Evolutionary conservation across 2,113 vertebrate species (phyloP).

Genomic region (Nettapus auritus): DNA sequence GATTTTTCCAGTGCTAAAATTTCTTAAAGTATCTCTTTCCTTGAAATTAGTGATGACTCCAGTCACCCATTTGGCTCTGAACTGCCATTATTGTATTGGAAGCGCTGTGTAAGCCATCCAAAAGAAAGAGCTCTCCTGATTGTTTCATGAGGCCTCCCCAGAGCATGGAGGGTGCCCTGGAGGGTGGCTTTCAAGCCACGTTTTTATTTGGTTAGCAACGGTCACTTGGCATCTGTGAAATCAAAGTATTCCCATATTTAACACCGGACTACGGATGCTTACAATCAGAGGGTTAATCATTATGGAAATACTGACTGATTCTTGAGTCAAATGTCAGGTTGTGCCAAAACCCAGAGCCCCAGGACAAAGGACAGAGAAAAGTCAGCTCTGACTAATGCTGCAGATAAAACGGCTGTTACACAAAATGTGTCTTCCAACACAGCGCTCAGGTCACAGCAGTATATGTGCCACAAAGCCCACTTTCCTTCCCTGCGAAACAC

Average conservation of each 20-base stretch:
- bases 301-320: constrained; percentile 51
- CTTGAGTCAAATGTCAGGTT: constrained; percentile 50
- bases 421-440: background rate
- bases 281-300: constrained; percentile 48
- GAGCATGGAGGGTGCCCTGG: background rate
- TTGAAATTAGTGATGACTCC: background rate
- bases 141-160: background rate
- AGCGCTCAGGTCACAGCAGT: constrained; percentile 11
- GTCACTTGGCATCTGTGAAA: constrained; percentile 12
- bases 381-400: constrained; percentile 49
- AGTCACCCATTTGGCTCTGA: background rate
- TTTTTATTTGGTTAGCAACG: constrained; percentile 41
- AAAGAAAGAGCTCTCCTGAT: background rate
- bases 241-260: constrained; percentile 39
- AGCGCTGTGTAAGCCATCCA: background rate
- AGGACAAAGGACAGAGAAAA: constrained; percentile 14
- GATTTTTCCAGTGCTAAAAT: background rate
- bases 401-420: constrained; percentile 19
- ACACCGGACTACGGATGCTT: background rate
- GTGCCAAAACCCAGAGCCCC: constrained; percentile 32
- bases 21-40: background rate
- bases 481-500: background rate
- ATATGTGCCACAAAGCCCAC: constrained; percentile 16
- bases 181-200: background rate
- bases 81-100: background rate